Percentiles rank a stretch among this genome's conserved stretches.
These are phyloP conservation scores for Vombatus ursinus DNA, from an alignment of 2,113 vertebrate genomes.

Conservation along the genomic window DNA sequence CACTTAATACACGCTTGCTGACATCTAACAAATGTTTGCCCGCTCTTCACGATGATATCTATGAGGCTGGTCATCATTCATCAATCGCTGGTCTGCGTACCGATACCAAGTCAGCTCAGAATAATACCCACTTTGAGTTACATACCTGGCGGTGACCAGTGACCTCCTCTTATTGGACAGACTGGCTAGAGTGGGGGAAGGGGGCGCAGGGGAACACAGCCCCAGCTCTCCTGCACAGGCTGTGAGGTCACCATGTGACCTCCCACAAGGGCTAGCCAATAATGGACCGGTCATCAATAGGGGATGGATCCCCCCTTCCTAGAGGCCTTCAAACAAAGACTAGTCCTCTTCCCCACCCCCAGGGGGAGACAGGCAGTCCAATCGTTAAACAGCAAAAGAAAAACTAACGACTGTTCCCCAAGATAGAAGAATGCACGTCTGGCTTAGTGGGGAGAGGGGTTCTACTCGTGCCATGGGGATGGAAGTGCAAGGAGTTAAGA, in stretches of 20 bases:
- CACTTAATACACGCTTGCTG: background rate
- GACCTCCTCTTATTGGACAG: background rate
- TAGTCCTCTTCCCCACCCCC: background rate
- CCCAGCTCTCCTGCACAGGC: background rate
- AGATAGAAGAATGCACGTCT: background rate
- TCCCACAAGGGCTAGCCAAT: background rate
- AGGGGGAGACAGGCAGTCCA: background rate
- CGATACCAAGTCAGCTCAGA: background rate
- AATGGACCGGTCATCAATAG: background rate
- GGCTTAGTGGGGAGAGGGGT: background rate
- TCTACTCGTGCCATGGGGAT: background rate
- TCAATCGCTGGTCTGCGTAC: background rate
- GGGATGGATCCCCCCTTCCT: background rate
- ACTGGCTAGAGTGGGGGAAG: background rate
- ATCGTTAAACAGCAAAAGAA: background rate
- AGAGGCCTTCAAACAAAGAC: background rate
- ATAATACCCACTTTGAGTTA: background rate
- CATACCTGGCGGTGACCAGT: too few relatives aligned
- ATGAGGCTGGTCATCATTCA: background rate
- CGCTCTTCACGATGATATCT: accelerated
- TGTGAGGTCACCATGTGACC: background rate
- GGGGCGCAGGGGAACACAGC: background rate
- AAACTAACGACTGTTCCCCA: background rate
- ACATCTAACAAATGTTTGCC: background rate
- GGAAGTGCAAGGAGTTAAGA: background rate